A percentile compares a stretch with the other conserved stretches of the same genome.
Evolutionary conservation across 2,797 vertebrate genomes (phyloP).

Genomic region (Myotis myotis): DNA sequence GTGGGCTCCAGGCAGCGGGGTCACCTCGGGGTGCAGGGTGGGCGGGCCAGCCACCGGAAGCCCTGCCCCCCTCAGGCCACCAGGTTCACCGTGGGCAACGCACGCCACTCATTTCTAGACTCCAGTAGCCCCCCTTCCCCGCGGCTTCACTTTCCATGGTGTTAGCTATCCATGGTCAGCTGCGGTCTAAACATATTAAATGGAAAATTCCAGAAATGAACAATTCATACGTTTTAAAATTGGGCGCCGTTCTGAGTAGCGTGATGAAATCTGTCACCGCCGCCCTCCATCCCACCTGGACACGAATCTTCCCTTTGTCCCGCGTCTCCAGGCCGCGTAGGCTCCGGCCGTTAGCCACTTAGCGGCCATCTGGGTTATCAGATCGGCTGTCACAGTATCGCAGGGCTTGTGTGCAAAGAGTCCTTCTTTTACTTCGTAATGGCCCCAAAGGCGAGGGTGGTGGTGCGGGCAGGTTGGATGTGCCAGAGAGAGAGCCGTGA

Average conservation of each 20-base stretch:
- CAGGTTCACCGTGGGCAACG: background rate
- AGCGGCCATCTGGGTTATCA: background rate
- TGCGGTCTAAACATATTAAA: background rate
- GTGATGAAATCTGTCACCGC: background rate
- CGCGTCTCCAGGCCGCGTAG: rapidly evolving
- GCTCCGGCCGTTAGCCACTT: no score
- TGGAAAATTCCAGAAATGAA: background rate
- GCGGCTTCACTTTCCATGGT: background rate
- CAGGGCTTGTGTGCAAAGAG: background rate
- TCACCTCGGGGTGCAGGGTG: no score
- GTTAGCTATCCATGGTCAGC: background rate
- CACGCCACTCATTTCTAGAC: rapidly evolving
- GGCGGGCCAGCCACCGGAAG: no score
- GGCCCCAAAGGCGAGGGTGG: background rate
- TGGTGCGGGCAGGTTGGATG: background rate
- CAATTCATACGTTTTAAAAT: background rate
- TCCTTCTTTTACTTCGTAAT: background rate
- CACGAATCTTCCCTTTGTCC: background rate
- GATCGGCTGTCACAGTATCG: background rate
- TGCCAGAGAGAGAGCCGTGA: background rate
- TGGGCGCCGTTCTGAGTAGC: background rate
- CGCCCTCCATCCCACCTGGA: background rate
- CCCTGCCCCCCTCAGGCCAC: background rate
- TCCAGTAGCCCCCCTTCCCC: background rate
- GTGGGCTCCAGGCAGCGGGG: background rate